Conservation (phyloP, 2,888 invertebrate genomes). For the Thecocarcelia acutangulata region DNA sequence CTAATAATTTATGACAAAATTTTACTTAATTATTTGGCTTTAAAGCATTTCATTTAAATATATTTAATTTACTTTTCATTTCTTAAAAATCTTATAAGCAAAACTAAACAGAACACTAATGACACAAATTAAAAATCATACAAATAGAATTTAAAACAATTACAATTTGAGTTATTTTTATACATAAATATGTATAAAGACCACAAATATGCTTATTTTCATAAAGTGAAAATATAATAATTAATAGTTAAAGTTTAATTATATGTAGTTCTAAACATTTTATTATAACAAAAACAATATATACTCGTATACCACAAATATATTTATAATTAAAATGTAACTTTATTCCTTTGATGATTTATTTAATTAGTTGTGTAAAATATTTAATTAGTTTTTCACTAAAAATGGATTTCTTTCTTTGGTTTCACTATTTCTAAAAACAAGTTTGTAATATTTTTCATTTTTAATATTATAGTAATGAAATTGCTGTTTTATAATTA, state of each 20-base stretch:
- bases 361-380: conserved; percentile 57
- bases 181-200: conserved; percentile 55
- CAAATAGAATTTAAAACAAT: conserved; percentile 34
- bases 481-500: conserved; percentile 27
- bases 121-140: conserved; percentile 8
- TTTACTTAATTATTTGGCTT: conserved; percentile 79
- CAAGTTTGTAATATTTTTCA: conserved; percentile 12
- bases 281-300: conserved; percentile 46
- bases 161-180: conserved; percentile 53
- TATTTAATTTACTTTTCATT: conserved; percentile 63
- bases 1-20: conserved; percentile 60
- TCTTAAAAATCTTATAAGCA: conserved; percentile 44
- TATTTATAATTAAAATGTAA: conserved; percentile 32
- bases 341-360: conserved; percentile 18
- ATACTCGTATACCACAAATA: conserved; percentile 54
- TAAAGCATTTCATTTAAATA: conserved; percentile 71
- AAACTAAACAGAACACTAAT: conserved; percentile 40
- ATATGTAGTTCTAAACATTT: conserved; percentile 64
- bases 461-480: conserved; percentile 37
- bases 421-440: conserved; percentile 61
- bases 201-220: conserved; percentile 61
- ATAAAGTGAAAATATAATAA: conserved; percentile 8
- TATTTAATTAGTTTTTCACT: conserved; percentile 55
- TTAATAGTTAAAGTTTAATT: conserved; percentile 33
- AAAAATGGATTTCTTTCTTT: conserved; percentile 67